These are phyloP conservation scores for Antennarius maculatus DNA, from an alignment of 2,797 vertebrate species.

Conservation along the genomic window DNA sequence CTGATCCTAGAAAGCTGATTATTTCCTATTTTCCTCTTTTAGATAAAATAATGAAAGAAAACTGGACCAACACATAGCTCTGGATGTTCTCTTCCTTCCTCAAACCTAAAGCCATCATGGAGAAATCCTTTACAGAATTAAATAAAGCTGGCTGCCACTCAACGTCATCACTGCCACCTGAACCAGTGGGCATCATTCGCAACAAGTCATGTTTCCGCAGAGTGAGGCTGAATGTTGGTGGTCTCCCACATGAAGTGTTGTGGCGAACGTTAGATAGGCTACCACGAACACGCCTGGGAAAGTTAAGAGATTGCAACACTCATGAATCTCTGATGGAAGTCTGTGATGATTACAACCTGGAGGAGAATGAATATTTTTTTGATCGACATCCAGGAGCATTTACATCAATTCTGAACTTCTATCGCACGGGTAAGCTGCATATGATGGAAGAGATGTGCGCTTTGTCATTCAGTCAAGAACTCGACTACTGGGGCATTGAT, in stretches of 20 bases:
- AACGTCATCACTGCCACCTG: constrained; percentile 92
- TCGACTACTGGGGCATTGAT: constrained; percentile 99
- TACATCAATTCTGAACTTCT: constrained; percentile 99
- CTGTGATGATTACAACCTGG: constrained; percentile 97
- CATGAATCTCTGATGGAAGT: constrained; percentile 96
- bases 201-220: constrained; percentile 95
- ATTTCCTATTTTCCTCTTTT: constrained; percentile 48
- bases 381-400: constrained; percentile 97
- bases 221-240: constrained; percentile 96
- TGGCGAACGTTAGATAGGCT: constrained; percentile 97
- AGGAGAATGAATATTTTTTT: constrained; percentile 99
- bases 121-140: constrained; percentile 91
- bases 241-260: constrained; percentile 96
- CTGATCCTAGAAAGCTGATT: constrained; percentile 27
- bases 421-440: constrained; percentile 97
- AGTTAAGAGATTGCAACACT: constrained; percentile 93
- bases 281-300: constrained; percentile 94
- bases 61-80: constrained; percentile 73
- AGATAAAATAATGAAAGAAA: constrained; percentile 87
- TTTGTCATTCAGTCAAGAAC: constrained; percentile 97
- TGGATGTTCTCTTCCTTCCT: constrained; percentile 59
- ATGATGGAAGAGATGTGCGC: constrained; percentile 99
- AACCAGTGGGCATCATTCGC: constrained; percentile 92
- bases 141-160: constrained; percentile 92
- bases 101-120: constrained; percentile 67